Base-by-base conservation (phyloP, 2,113 vertebrate genomes). In the Strix aluco region DNA sequence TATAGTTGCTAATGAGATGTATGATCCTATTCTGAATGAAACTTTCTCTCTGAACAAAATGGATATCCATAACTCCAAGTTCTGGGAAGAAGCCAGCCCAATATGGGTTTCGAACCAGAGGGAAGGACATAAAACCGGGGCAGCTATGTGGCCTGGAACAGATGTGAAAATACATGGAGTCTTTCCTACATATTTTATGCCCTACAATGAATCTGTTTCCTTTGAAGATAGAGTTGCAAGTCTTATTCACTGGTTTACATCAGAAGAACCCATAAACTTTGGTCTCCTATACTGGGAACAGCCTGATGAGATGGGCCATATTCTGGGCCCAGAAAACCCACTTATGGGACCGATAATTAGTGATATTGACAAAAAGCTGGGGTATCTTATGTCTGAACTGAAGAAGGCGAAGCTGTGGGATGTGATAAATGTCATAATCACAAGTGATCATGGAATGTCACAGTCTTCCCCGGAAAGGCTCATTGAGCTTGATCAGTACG, bases 251-350 rank as follows among this genome's bases (percentile, higher is more conserved):
- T 99, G 99, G 99, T 99, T 99, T 96, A 98, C 97, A 3, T 97
- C 96, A 8, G 91, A 98, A 59, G 95, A 98, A 13, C 97, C 98
- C 4, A 98, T 99, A 82, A 99, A 98, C 82, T 98, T 99, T 67
- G 99, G 98, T 30, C 97, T 99, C 36, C 97, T 99, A 0, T 99
- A 99, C 57, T 99, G 99, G 99, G 99, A 99, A 92, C 98, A 99
- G 38, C 99, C 99, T 5, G 99, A 99, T 55, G 98, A 98, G 72
- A 99, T 97, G 30, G 99, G 99, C 6, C 99, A 99, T 88, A 10
- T 51, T 15, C 86, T 99, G 38, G 99, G 99, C 19, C 99, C 99
- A 12, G 98, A 99, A 91, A 99, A 96, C 47, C 96, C 98, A 1
- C 96, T 96, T 9, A 99, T 99, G 99, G 98, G 98, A 4, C 85